Evolutionary conservation across 2,113 vertebrate species (phyloP).

Genomic region (Sander vitreus): DNA sequence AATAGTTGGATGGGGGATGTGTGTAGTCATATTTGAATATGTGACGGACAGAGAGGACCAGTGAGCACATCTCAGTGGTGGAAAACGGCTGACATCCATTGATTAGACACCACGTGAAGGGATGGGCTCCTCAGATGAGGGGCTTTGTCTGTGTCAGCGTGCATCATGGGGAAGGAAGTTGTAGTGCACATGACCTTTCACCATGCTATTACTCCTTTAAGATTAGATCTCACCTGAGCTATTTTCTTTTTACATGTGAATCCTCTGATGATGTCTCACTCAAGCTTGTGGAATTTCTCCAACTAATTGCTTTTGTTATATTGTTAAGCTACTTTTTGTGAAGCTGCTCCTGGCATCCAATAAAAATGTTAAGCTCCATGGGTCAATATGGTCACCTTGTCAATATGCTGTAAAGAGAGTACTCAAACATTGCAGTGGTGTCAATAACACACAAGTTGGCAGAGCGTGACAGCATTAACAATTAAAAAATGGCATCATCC

Average conservation of each 20-base stretch:
- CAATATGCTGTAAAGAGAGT: neutral
- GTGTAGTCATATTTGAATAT: conserved; percentile 49
- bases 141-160: conserved; percentile 60
- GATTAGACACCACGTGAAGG: conserved; percentile 48
- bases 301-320: conserved; percentile 38
- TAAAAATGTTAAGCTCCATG: conserved; percentile 2
- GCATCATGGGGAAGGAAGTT: conserved; percentile 39
- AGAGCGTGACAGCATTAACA: conserved; percentile 49
- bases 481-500: conserved; percentile 52
- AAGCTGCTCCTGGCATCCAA: neutral
- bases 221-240: conserved; percentile 54
- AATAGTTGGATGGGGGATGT: conserved; percentile 18
- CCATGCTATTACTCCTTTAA: conserved; percentile 30
- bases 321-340: neutral
- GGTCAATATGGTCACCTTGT: conserved; percentile 4
- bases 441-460: conserved; percentile 36
- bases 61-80: conserved; percentile 24
- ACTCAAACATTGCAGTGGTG: conserved; percentile 29
- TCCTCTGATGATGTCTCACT: conserved; percentile 6
- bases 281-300: neutral
- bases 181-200: conserved; percentile 65
- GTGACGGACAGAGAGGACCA: conserved; percentile 11
- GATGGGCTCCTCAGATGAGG: conserved; percentile 39
- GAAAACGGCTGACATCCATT: conserved; percentile 43
- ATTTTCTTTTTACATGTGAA: neutral